A percentile compares a stretch with the other conserved stretches of the same genome.
These are phyloP conservation scores for Empis stercorea DNA, from an alignment of 2,888 invertebrate species.

Conservation along the genomic window DNA sequence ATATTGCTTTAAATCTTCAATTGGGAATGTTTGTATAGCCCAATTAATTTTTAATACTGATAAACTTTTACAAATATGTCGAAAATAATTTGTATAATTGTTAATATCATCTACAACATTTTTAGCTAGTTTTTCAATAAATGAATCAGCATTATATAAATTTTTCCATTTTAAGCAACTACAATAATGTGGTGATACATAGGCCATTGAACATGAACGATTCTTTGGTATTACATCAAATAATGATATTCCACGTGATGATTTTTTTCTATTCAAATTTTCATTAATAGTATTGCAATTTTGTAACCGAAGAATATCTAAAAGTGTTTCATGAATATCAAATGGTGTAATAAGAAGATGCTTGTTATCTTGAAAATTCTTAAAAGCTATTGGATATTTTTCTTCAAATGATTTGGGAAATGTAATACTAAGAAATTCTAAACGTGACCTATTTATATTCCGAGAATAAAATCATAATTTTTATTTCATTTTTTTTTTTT, in stretches of 20 bases:
- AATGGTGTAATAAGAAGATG: conserved; percentile 71
- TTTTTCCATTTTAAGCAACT: conserved; percentile 74
- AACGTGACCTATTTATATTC: no score
- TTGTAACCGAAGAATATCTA: conserved; percentile 38
- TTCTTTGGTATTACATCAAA: conserved; percentile 50
- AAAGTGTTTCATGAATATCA: conserved; percentile 72
- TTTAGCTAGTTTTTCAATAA: conserved; percentile 42
- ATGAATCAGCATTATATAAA: conserved; percentile 41
- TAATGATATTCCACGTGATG: conserved; percentile 27
- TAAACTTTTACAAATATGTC: conserved; percentile 47
- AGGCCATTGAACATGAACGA: conserved; percentile 75
- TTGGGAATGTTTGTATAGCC: conserved; percentile 57
- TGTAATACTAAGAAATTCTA: conserved; percentile 73
- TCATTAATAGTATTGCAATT: no score
- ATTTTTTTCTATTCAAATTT: not conserved
- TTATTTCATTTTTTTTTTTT: no score
- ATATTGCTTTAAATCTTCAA: conserved; percentile 49
- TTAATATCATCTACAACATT: conserved; percentile 52
- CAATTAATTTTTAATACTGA: conserved; percentile 49
- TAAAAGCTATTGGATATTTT: conserved; percentile 45
- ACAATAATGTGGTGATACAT: conserved; percentile 92
- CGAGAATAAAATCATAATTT: no score
- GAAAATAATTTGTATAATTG: conserved; percentile 39
- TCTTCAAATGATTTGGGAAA: conserved; percentile 58
- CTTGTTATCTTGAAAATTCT: conserved; percentile 50